A percentile compares a stretch with the other conserved stretches of the same genome.
Evolutionary conservation across 2,888 invertebrate species (phyloP).

Genomic region (Trimorus sp.): DNA sequence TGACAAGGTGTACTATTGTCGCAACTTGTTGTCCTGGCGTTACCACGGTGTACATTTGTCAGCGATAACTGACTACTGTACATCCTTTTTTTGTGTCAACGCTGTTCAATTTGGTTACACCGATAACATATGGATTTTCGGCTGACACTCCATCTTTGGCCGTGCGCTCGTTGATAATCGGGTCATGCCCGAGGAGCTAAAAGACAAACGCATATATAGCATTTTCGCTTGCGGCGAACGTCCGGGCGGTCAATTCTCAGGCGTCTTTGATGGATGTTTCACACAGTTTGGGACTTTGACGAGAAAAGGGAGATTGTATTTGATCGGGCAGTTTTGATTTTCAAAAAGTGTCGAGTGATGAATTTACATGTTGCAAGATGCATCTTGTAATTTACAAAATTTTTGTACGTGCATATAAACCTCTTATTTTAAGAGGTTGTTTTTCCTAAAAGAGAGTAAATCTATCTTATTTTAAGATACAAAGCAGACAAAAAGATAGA

Average conservation of each 20-base stretch:
- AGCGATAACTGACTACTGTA: conserved; percentile 46
- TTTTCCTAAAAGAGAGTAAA: too few species aligned
- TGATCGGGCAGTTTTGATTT: too few species aligned
- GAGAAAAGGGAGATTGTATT: too few species aligned
- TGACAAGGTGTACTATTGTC: conserved; percentile 66
- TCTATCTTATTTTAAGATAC: too few species aligned
- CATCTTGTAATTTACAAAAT: too few species aligned
- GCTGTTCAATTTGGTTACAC: conserved; percentile 61
- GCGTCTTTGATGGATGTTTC: background rate
- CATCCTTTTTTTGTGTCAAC: conserved; percentile 57
- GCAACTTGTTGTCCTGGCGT: conserved; percentile 58
- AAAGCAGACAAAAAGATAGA: too few species aligned
- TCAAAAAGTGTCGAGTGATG: too few species aligned
- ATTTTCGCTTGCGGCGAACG: background rate
- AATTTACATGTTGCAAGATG: too few species aligned
- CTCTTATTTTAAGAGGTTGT: too few species aligned
- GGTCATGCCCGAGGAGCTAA: conserved; percentile 77
- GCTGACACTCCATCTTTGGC: conserved; percentile 73
- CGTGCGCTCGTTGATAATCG: conserved; percentile 71
- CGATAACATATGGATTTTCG: conserved; percentile 69
- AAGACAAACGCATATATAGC: conserved; percentile 69
- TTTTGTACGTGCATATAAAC: too few species aligned
- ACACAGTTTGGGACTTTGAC: too few species aligned
- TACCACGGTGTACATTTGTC: conserved; percentile 56
- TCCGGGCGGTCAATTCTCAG: too few species aligned